Evolutionary conservation across 2,113 vertebrate genomes (phyloP), one percentile per base, ranked within the genome.

Genomic region (Spheniscus mendiculus): DNA sequence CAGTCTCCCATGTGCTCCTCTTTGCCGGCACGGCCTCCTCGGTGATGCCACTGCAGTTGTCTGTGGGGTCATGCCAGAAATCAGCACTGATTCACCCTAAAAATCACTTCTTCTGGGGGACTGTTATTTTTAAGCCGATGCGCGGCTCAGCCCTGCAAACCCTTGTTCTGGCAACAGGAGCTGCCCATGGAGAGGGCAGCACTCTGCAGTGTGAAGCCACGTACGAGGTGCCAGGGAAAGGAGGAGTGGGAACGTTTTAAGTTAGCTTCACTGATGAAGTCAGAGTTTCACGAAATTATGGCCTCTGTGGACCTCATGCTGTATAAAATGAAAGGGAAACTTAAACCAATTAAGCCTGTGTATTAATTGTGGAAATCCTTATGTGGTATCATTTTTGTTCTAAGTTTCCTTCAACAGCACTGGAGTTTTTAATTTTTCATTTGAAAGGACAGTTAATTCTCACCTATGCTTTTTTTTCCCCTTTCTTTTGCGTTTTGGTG

Each of bases 401-500:
- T 85, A 79, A 2, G 71, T 90, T 94, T 83, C 74, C 70, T 79
- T 87, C 58, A 87, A 27, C 12, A 70, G 50, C 58, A 81, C 34
- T 22, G 22, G 21, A 15, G 34, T 6, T 90, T 97, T 87, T 90
- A 87, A 71, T 92, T 94, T 91, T 85, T 90, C 34, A 47, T 96
- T 94, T 92, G 81, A 96, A 94, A 93, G 62, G 47, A 72, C 67
- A 85, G 76, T 86, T 94, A 81, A 89, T 96, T 81, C 42, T 77
- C 76, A 86, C 66, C 47, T 83, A 44, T 79, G 72, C 38, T 71
- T 85, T 52, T 65, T 26, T 19, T 2, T 3, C 2, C 6, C 9
- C 44, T 66, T 69, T 80, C 91, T 92, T 85, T 83, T 79, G 40
- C 65, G 53, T 80, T 93, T 93, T 82, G 0, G 4, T 65, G 36